Conservation (phyloP, 2,888 invertebrate species). For the Gnatocerus cornutus region DNA sequence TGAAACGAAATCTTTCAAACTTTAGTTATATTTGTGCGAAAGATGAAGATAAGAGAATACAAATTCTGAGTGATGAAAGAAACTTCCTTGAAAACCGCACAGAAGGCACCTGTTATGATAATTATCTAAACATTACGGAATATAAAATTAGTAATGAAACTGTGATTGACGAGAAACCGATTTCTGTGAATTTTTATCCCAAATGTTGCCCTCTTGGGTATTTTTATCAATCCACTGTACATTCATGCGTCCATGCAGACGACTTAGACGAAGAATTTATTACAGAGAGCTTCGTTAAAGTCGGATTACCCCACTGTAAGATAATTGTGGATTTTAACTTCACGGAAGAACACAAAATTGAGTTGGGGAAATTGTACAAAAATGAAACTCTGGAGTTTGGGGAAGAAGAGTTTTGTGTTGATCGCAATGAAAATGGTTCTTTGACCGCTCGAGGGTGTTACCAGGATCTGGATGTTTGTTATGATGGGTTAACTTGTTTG, state of each 20-base stretch:
- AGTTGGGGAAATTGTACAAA: constrained; percentile 34
- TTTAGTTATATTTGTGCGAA: constrained; percentile 34
- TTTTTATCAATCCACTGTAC: constrained; percentile 55
- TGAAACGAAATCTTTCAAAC: constrained; percentile 8
- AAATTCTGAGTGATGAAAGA: constrained; percentile 36
- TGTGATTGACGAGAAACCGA: constrained; percentile 27
- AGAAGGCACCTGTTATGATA: constrained; percentile 29
- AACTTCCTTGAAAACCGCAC: constrained; percentile 5
- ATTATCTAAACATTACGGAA: constrained; percentile 6
- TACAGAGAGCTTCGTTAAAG: constrained; percentile 54
- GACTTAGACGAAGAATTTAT: constrained; percentile 48
- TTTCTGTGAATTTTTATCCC: constrained; percentile 52
- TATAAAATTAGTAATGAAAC: constrained; percentile 28
- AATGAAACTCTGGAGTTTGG: constrained; percentile 9
- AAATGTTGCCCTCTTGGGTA: constrained; percentile 63
- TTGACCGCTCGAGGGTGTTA: constrained; percentile 59
- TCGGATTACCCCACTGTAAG: constrained; percentile 60
- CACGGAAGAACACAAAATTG: constrained; percentile 24
- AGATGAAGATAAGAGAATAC: constrained; percentile 40
- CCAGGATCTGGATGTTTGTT: constrained; percentile 57
- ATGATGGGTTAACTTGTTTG: constrained; percentile 65
- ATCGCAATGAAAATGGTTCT: constrained; percentile 51
- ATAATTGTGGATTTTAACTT: constrained; percentile 56
- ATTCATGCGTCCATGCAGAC: constrained; percentile 54
- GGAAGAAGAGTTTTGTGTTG: constrained; percentile 56